A percentile compares a stretch with the other conserved stretches of the same genome.
phyloP scores from a whole-genome alignment of 2,797 vertebrate genomes.

The Pteropus rufus region DNA sequence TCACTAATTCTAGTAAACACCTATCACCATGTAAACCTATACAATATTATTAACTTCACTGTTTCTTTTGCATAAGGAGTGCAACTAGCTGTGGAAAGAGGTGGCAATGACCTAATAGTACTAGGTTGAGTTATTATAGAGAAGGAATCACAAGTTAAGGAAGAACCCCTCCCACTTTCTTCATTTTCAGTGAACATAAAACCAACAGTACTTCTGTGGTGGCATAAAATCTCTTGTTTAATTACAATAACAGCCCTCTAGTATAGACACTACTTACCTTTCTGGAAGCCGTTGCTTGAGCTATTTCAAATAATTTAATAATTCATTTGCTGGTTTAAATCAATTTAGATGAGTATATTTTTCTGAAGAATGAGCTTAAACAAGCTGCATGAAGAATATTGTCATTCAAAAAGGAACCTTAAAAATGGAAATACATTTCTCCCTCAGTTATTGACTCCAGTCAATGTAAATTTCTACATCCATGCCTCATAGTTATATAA shows the following conservation, averaged over 20 bases:
- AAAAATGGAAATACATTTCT: background rate
- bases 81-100: background rate
- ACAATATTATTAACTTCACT: background rate
- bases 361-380: background rate
- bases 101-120: background rate
- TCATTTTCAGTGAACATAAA: background rate
- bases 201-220: background rate
- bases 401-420: background rate
- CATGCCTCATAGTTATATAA: background rate
- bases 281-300: background rate
- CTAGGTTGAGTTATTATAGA: background rate
- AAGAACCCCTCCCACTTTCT: background rate
- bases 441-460: background rate
- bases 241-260: background rate
- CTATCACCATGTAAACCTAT: too few species aligned
- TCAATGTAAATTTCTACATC: background rate
- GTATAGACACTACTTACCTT: background rate
- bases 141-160: background rate
- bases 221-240: background rate
- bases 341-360: background rate
- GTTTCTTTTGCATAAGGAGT: background rate
- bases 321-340: background rate
- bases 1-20: too few species aligned
- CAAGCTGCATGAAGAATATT: background rate
- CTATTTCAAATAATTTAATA: slow-evolving; percentile 15